Base-by-base conservation (phyloP, 2,888 invertebrate species). In the Epinotia ramella region DNA sequence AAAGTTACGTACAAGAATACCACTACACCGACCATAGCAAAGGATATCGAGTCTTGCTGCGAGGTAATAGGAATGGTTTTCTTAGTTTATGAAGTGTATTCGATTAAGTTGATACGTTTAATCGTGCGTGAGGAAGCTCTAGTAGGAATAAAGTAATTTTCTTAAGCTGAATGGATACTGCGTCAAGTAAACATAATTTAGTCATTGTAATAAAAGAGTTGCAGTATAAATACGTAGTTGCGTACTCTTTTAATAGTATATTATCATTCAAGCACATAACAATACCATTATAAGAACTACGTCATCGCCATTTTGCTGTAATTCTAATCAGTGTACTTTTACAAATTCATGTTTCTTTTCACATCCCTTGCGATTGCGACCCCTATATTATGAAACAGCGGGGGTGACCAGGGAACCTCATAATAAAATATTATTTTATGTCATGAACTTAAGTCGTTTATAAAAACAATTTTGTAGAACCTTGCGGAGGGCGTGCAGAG, bases 81-180 rank as follows among this genome's bases (percentile, higher is more conserved):
- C 3, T 16, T 12, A 13, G 56, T 57, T 62, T 62, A 6, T 16
- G 12, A 2, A 12, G 18, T 63, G 63, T 28, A 57, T 59, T 70
- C 59, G 69, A 76, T 76, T 76, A 76, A 46, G 53, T 60, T 60
- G 71, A 72, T 72, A 72, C 18, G 67, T 76, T 72, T 76, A 76
- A 76, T 76, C 71, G 76, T 18, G 67, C 72, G 72, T 67, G 33
- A 67, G 46, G 76, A 76, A 72, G 76, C 76, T 72, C 71, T 76
- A 74, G 20, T 63, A 69, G 63, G 64, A 63, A 74, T 62, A 57
- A 64, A 44, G 44, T 56, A 13, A 64, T 68, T 62, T 68, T 9
- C 46, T 63, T 68, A 56, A 60, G 33, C 44, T 53, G 4, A 33
- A 6, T 57, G 20, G 53, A 6, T 40, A 53, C 16, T 60, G 16